phyloP scores from a whole-genome alignment of 2,797 vertebrate genomes.

The Hapalemur alaotrensis region DNA sequence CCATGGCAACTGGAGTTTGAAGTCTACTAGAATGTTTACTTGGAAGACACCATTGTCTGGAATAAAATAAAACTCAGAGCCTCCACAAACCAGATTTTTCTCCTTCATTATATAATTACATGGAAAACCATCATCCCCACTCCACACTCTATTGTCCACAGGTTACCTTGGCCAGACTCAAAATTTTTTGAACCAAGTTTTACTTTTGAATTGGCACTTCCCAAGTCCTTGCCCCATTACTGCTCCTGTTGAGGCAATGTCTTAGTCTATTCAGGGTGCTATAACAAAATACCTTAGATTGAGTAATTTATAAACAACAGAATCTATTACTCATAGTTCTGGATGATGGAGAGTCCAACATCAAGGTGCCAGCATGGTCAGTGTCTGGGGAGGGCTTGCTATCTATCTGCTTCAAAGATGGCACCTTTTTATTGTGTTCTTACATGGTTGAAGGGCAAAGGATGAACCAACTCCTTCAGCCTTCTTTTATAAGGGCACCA shows the following conservation, averaged over 20 bases:
- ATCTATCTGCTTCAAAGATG: background rate
- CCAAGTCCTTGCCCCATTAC: background rate
- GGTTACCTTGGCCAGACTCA: background rate
- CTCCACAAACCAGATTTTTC: background rate
- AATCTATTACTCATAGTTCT: background rate
- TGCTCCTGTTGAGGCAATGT: background rate
- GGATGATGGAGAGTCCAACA: background rate
- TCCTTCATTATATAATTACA: background rate
- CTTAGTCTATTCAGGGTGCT: background rate
- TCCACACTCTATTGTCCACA: background rate
- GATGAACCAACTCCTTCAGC: background rate
- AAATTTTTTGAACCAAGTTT: conserved; percentile 31
- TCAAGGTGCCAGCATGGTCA: background rate
- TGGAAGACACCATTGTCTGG: background rate
- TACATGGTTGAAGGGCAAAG: background rate
- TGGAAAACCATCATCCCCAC: background rate
- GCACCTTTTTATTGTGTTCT: background rate
- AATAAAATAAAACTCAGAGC: conserved; percentile 30
- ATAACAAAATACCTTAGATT: background rate
- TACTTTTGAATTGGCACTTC: background rate
- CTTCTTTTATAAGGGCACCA: background rate
- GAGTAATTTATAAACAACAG: background rate
- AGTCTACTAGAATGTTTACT: background rate
- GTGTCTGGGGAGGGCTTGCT: background rate
- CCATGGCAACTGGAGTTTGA: background rate